phyloP scores from a whole-genome alignment of 2,113 vertebrate species.

The Piliocolobus tephrosceles region DNA sequence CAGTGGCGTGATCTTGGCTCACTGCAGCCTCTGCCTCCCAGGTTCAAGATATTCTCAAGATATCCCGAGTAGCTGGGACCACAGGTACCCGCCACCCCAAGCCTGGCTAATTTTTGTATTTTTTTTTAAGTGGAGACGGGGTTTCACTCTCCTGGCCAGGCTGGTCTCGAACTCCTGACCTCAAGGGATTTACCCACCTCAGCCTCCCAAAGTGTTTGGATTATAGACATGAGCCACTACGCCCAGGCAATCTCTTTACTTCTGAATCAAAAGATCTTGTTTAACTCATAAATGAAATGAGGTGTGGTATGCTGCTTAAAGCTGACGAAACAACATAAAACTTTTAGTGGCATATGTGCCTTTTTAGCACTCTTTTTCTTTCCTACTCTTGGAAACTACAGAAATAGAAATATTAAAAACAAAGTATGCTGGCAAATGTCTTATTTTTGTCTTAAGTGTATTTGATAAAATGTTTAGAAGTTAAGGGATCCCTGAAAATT shows the following conservation, averaged over 20 bases:
- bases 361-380: slow-evolving; percentile 61
- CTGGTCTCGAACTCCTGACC: too few species aligned
- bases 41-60: too few species aligned
- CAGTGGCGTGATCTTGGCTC: too few species aligned
- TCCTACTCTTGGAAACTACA: slow-evolving; percentile 48
- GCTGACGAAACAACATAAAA: neutral
- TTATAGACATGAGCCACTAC: too few species aligned
- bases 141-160: too few species aligned
- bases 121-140: too few species aligned
- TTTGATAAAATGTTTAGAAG: neutral
- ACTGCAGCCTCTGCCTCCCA: too few species aligned
- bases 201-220: too few species aligned
- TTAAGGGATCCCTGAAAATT: neutral
- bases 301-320: neutral
- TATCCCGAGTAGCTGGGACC: too few species aligned
- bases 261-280: neutral
- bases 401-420: slow-evolving; percentile 38
- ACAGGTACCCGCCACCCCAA: too few species aligned
- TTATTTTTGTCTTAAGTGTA: slow-evolving; percentile 9
- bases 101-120: too few species aligned
- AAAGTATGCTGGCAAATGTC: slow-evolving; percentile 47
- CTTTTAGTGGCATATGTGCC: neutral
- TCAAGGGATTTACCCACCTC: too few species aligned
- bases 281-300: neutral
- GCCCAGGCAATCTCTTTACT: neutral